Base-by-base conservation (phyloP, 2,113 vertebrate species). In the Campylomormyrus tamandua region DNA sequence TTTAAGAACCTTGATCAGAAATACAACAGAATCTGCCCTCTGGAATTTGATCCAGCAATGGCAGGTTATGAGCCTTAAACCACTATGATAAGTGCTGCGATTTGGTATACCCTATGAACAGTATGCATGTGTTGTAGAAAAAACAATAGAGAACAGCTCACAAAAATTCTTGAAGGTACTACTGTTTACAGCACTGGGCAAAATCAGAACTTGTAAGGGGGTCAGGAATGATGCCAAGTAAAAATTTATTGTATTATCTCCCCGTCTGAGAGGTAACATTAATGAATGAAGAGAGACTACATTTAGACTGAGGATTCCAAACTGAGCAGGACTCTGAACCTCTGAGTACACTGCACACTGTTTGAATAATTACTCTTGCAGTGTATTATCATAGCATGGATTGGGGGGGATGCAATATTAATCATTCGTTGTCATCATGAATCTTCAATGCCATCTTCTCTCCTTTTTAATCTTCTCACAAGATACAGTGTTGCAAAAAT, bases 151-250 rank as follows among this genome's bases (percentile, higher is more conserved):
- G 93, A 91, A 95, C 94, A 94, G 91, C 91, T 88, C 92, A 93
- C 92, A 93, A 91, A 91, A 93, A 92, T 92, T 91, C 94, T 92
- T 94, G 92, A 93, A 95, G 92, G 93, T 94, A 95, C 95, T 95
- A 95, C 94, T 94, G 94, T 94, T 93, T 95, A 92, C 93, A 93
- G 94, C 93, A 95, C 95, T 95, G 94, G 90, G 92, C 89, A 87
- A 92, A 88, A 90, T 90, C 49, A 89, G 87, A 74, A 90, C 94
- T 95, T 94, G 92, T 95, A 91, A 88, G 93, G 94, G 93, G 90
- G 87, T 90, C 89, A 89, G 42, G 90, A 91, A 94, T 95, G 95
- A 95, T 93, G 91, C 91, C 91, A 45, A 13, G 86, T 56, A 58
- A 56, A 35, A 87, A n/a, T 7, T 42, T 24, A 56, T 19, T 42